Evolutionary conservation across 2,888 invertebrate genomes (phyloP).

Genomic region (Gymnoscelis rufifasciata): DNA sequence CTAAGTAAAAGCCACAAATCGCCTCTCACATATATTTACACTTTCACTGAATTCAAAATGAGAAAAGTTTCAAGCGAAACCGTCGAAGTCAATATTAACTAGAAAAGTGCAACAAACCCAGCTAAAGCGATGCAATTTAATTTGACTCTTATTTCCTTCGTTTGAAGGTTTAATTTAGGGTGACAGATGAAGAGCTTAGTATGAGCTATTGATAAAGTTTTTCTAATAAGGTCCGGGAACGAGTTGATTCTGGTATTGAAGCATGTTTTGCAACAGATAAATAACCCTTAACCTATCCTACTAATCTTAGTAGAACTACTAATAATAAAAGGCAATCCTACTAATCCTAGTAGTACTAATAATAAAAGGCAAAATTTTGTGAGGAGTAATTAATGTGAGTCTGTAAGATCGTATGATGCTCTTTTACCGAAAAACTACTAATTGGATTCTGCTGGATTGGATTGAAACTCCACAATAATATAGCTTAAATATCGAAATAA

Average conservation of each 20-base stretch:
- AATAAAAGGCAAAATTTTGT: no score
- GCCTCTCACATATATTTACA: conserved; percentile 29
- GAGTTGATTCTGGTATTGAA: conserved; percentile 32
- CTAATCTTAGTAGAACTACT: no score
- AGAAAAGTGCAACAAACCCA: conserved; percentile 45
- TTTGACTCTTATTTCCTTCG: conserved; percentile 19
- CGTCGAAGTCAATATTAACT: conserved; percentile 73
- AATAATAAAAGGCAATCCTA: no score
- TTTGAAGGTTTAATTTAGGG: not conserved
- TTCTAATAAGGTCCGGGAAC: conserved; percentile 58
- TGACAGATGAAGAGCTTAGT: conserved; percentile 16
- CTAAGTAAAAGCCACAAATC: conserved; percentile 3
- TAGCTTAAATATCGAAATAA: no score
- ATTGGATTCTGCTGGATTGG: no score
- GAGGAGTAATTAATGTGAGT: no score
- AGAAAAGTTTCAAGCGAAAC: conserved; percentile 74
- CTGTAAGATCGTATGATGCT: no score
- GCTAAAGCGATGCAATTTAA: conserved; percentile 1
- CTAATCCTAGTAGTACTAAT: no score
- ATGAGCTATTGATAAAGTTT: conserved; percentile 64
- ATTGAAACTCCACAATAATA: no score
- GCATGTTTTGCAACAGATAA: no score
- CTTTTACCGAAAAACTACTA: no score
- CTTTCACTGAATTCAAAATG: conserved; percentile 67
- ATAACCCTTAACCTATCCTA: no score